These are phyloP conservation scores for Heliconius ethilla DNA, from an alignment of 2,888 invertebrate genomes.

Conservation along the genomic window DNA sequence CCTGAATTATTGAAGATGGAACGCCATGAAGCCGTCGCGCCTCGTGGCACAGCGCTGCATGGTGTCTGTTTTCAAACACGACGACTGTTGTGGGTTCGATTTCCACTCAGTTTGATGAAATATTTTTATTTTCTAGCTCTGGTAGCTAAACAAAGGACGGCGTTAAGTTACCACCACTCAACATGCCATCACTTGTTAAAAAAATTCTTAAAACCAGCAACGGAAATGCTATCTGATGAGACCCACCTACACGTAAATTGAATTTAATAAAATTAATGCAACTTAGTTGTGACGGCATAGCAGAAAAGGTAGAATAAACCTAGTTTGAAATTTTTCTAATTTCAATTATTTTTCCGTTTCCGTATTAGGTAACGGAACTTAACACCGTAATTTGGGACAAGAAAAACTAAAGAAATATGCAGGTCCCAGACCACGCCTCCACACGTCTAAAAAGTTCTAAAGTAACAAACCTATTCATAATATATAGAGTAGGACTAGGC, in stretches of 20 bases:
- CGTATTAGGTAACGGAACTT: too few species aligned
- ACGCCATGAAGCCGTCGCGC: not conserved
- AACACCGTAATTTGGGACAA: too few species aligned
- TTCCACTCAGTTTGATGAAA: not conserved
- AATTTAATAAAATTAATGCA: too few species aligned
- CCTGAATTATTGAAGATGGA: not conserved
- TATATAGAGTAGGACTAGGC: constrained; percentile 7
- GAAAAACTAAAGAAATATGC: not conserved
- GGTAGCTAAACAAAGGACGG: not conserved
- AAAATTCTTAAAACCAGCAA: not conserved
- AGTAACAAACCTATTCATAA: constrained; percentile 33
- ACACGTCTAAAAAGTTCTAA: constrained; percentile 20
- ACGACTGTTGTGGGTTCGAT: not conserved
- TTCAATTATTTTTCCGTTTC: too few species aligned
- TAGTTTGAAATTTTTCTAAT: too few species aligned
- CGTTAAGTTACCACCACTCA: not conserved
- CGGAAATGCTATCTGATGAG: too few species aligned
- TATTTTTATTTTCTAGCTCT: not conserved
- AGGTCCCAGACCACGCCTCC: constrained; percentile 25
- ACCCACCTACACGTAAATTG: too few species aligned
- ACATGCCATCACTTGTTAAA: not conserved
- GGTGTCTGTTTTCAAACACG: not conserved
- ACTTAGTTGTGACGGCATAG: too few species aligned
- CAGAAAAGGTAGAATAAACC: too few species aligned
- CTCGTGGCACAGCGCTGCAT: too few species aligned